Percentiles rank a stretch among this genome's conserved stretches.
phyloP scores from a whole-genome alignment of 1,140 invertebrate species.

The Eurytemora carolleeae region DNA sequence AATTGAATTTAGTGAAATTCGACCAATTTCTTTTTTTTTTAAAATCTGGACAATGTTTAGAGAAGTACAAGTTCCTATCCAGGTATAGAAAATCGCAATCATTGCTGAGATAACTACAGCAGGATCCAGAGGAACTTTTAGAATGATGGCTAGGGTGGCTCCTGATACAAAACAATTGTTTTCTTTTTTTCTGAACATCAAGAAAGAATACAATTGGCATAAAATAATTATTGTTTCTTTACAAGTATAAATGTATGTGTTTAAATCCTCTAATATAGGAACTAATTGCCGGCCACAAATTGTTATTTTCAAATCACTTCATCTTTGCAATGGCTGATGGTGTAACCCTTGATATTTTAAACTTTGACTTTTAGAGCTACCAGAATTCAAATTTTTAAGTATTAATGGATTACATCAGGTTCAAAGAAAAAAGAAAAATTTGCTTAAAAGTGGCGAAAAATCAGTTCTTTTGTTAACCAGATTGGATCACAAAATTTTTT shows the following conservation, averaged over 20 bases:
- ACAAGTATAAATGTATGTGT: not conserved
- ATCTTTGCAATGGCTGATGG: too few relatives aligned
- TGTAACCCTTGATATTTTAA: too few relatives aligned
- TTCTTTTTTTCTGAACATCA: not conserved
- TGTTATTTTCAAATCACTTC: not conserved
- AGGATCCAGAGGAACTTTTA: constrained; percentile 32
- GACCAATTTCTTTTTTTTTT: too few relatives aligned
- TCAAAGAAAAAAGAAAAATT: too few relatives aligned
- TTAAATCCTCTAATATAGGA: not conserved
- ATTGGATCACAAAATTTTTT: too few relatives aligned
- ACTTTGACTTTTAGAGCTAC: too few relatives aligned
- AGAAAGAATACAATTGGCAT: not conserved
- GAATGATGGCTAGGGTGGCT: constrained; percentile 38
- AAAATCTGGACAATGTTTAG: too few relatives aligned
- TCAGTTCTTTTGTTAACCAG: too few relatives aligned
- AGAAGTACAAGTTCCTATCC: not conserved
- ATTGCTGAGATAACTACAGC: constrained; percentile 38
- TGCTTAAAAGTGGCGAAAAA: too few relatives aligned
- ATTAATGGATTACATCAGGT: too few relatives aligned
- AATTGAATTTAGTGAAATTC: too few relatives aligned
- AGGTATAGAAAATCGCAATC: constrained; percentile 40
- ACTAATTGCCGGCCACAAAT: not conserved
- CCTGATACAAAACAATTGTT: constrained; percentile 30
- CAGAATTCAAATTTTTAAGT: too few relatives aligned
- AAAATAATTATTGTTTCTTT: not conserved